Evolutionary conservation across 1,140 invertebrate species (phyloP), one percentile per base, ranked within the genome.

Genomic region (Drosophila azteca): DNA sequence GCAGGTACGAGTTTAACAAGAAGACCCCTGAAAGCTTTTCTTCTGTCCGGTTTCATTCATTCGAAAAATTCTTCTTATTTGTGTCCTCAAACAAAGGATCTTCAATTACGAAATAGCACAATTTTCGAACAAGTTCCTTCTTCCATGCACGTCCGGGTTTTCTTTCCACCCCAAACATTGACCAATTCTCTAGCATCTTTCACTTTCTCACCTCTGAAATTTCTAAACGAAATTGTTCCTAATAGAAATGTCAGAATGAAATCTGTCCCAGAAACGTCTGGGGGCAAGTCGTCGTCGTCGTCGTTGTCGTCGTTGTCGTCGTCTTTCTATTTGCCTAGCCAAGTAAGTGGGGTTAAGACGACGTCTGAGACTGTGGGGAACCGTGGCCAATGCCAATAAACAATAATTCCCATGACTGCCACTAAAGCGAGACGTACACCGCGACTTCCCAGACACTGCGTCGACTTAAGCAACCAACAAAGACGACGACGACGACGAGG

Each of bases 401-500:
- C 84, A 88, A 88, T 88, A 88, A 88, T 88, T 88, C 83, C 83
- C 83, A 88, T 88, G 83, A 88, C 83, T 88, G 83, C 83, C 83
- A 88, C 74, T 73, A 68, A 75, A 75, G 78, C 82, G 78, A 80
- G 79, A 87, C 74, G 57, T 77, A 75, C 65, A 82, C 69, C 62
- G 55, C 59, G 83, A 87, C 83, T 88, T 88, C 76, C 83, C 83
- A 88, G 83, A 88, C 83, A 88, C 68, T 46, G 83, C 83, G 83
- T 83, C 75, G 66, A 59, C 75, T 65, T 20, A 3, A 54, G 44
- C 50, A 48, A 29, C 48, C 35, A 48, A 41, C 46, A 29, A 50
- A 41, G 24, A 43, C 70, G 68, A 57, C 68, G 50, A 17, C 45
- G 49, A 52, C 57, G 24, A 20, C 9, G 46, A 52, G 17, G 43